Percentiles rank a stretch among this genome's conserved stretches.
These are phyloP conservation scores for Hirtodrosophila trivittata DNA, from an alignment of 2,888 invertebrate genomes.

Conservation along the genomic window DNA sequence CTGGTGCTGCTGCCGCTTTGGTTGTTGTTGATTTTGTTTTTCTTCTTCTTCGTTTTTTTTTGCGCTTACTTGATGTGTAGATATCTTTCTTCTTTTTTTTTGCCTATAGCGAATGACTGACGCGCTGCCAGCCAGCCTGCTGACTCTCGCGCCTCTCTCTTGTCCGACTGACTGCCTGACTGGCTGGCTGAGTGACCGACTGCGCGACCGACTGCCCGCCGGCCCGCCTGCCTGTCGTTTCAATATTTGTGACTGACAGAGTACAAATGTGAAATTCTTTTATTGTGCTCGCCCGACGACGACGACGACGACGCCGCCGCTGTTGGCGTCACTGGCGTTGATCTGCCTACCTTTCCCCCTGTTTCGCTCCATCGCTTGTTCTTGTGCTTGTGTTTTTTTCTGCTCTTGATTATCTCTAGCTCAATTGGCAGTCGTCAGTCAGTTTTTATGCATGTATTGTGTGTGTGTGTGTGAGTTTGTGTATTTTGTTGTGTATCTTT, in stretches of 20 bases:
- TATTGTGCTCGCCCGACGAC: slow-evolving; percentile 54
- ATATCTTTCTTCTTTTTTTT: slow-evolving; percentile 32
- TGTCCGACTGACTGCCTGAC: background rate
- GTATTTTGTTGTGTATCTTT: slow-evolving; percentile 56
- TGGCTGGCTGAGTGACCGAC: slow-evolving; percentile 18
- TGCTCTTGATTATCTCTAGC: slow-evolving; percentile 76
- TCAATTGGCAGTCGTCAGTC: slow-evolving; percentile 69
- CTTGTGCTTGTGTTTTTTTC: slow-evolving; percentile 36
- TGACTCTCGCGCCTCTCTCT: slow-evolving; percentile 17
- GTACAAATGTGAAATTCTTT: slow-evolving; percentile 77
- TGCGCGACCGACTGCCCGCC: slow-evolving; percentile 2
- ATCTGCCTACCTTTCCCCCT: slow-evolving; percentile 10
- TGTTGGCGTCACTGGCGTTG: slow-evolving; percentile 58
- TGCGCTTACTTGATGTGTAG: slow-evolving; percentile 53
- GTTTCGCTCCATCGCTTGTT: background rate
- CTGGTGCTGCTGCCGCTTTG: slow-evolving; percentile 27
- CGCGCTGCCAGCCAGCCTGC: slow-evolving; percentile 21
- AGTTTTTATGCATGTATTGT: slow-evolving; percentile 29
- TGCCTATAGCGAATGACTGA: slow-evolving; percentile 50
- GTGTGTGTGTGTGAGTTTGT: slow-evolving; percentile 13
- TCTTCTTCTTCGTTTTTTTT: slow-evolving; percentile 47
- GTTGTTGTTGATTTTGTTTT: slow-evolving; percentile 20
- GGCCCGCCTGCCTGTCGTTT: slow-evolving; percentile 30
- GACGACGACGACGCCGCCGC: slow-evolving; percentile 37
- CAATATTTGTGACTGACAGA: slow-evolving; percentile 74